A percentile compares a stretch with the other conserved stretches of the same genome.
These are phyloP conservation scores for Callinectes sapidus DNA, from an alignment of 2,888 invertebrate genomes.

Conservation along the genomic window DNA sequence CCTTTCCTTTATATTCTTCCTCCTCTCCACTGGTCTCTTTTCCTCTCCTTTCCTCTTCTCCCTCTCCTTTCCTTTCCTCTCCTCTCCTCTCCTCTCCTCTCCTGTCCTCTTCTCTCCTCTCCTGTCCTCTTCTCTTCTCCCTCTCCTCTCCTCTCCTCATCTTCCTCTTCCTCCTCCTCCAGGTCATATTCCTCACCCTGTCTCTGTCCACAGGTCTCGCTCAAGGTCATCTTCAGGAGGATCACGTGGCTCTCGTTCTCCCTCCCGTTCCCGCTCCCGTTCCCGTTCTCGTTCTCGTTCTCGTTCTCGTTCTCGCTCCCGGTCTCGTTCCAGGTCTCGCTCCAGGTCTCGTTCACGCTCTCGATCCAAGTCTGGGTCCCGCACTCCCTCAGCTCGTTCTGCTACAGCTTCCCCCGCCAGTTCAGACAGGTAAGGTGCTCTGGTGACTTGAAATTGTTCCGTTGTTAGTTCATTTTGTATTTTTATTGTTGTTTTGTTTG, in stretches of 20 bases:
- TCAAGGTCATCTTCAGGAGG: constrained; percentile 32
- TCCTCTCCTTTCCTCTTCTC: not conserved
- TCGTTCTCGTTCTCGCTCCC: constrained; percentile 41
- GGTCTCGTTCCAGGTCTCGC: constrained; percentile 47
- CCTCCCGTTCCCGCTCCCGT: constrained; percentile 40
- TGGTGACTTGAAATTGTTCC: not conserved
- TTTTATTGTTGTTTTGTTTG: too few species aligned
- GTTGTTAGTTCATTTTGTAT: not conserved
- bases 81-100: not conserved
- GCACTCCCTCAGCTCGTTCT: constrained; percentile 41
- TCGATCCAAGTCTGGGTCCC: constrained; percentile 45
- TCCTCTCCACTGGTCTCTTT: not conserved
- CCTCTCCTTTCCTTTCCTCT: not conserved
- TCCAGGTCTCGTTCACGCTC: constrained; percentile 40
- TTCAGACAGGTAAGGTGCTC: constrained; percentile 47
- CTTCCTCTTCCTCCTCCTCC: constrained; percentile 51
- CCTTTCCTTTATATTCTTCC: not conserved
- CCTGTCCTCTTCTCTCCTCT: not conserved
- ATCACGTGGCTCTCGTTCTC: not conserved
- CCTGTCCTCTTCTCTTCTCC: not conserved
- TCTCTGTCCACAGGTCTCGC: constrained; percentile 19
- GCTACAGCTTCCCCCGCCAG: constrained; percentile 53
- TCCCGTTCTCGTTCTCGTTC: constrained; percentile 44
- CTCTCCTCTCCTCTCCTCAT: not conserved
- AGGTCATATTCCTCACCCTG: constrained; percentile 32